These are phyloP conservation scores for Cryptus viduatorius DNA, from an alignment of 2,888 invertebrate species.

Conservation along the genomic window DNA sequence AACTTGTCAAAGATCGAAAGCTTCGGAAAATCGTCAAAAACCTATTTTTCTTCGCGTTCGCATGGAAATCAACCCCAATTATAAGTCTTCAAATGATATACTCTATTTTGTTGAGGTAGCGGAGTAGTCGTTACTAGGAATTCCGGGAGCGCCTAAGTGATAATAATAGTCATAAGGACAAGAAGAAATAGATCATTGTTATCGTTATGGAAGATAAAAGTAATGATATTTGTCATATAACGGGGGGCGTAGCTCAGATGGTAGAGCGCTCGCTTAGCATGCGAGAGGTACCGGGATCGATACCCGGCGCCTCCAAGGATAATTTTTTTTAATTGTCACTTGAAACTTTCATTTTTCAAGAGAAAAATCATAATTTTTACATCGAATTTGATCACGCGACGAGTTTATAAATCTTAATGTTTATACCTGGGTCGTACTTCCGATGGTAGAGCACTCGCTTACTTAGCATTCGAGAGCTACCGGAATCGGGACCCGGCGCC, in stretches of 20 bases:
- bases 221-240: neutral
- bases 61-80: too few relatives aligned
- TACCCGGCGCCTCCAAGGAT: constrained; percentile 72
- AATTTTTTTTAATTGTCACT: neutral
- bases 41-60: too few relatives aligned
- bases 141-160: too few relatives aligned
- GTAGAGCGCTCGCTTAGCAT: constrained; percentile 76
- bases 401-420: neutral
- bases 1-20: too few relatives aligned
- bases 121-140: too few relatives aligned
- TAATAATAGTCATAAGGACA: neutral
- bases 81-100: too few relatives aligned
- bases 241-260: constrained; percentile 73
- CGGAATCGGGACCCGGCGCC: constrained; percentile 73
- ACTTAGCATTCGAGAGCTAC: constrained; percentile 74
- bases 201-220: neutral
- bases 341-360: neutral
- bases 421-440: constrained; percentile 67
- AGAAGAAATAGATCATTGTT: constrained; percentile 46
- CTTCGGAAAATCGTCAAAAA: too few relatives aligned
- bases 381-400: neutral
- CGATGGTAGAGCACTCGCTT: constrained; percentile 77
- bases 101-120: too few relatives aligned
- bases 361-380: neutral
- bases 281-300: constrained; percentile 73